Conservation (phyloP, 2,888 invertebrate genomes). For the Drosophila yooni region DNA sequence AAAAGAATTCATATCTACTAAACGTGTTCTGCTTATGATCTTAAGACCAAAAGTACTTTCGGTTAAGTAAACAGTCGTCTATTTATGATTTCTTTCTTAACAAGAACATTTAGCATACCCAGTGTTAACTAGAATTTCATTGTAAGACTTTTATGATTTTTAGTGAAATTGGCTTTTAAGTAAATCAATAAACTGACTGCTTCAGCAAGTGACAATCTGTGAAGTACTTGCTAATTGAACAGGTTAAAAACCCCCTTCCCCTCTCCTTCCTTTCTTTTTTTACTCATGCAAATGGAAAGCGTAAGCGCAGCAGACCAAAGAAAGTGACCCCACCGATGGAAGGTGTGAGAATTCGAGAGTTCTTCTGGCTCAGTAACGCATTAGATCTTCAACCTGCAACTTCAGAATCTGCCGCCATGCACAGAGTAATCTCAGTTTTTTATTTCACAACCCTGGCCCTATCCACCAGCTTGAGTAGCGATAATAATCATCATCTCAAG, state of each 20-base stretch:
- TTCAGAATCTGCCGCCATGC: slow-evolving; percentile 30
- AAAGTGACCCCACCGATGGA: slow-evolving; percentile 50
- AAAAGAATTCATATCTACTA: neutral
- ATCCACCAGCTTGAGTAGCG: slow-evolving; percentile 3
- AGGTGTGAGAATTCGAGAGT: slow-evolving; percentile 8
- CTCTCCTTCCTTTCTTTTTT: neutral
- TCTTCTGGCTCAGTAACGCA: slow-evolving; percentile 46
- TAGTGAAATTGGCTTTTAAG: slow-evolving; percentile 54
- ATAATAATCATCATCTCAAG: slow-evolving; percentile 30
- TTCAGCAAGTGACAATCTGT: slow-evolving; percentile 34
- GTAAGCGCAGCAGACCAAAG: slow-evolving; percentile 19
- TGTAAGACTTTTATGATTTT: slow-evolving; percentile 35
- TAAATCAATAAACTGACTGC: slow-evolving; percentile 34
- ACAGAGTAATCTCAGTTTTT: slow-evolving; percentile 4
- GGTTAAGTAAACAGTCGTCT: slow-evolving; percentile 5
- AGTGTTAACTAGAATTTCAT: slow-evolving; percentile 37
- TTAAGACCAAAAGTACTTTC: neutral
- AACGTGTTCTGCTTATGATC: neutral
- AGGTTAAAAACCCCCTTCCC: slow-evolving; percentile 12
- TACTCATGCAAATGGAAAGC: slow-evolving; percentile 39
- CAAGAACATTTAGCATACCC: slow-evolving; percentile 7
- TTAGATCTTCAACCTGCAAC: slow-evolving; percentile 24
- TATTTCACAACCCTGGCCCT: neutral
- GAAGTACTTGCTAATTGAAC: slow-evolving; percentile 66
- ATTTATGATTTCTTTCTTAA: slow-evolving; percentile 13